A percentile compares a stretch with the other conserved stretches of the same genome.
Evolutionary conservation across 2,888 invertebrate species (phyloP).

Genomic region (Odontocolon sp.): DNA sequence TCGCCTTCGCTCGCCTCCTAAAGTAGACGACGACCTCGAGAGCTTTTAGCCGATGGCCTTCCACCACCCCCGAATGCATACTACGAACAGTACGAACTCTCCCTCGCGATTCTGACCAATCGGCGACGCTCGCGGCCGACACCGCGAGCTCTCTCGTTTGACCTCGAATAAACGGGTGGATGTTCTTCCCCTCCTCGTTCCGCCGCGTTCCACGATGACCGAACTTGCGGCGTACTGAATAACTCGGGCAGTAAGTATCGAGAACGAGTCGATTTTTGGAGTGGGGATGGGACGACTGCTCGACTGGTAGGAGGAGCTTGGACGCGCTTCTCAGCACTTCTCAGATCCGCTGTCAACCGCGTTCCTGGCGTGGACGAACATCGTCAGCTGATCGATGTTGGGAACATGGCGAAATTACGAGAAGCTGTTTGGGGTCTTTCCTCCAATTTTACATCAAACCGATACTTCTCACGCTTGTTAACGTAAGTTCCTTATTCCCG

Average conservation of each 20-base stretch:
- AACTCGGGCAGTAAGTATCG: constrained; percentile 41
- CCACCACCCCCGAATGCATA: neutral
- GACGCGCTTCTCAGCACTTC: neutral
- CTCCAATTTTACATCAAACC: constrained; percentile 78
- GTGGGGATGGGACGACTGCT: neutral
- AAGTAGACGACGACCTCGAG: neutral
- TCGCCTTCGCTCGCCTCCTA: neutral
- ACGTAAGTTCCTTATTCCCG: constrained; percentile 70
- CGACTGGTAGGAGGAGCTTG: neutral
- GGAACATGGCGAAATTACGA: constrained; percentile 76
- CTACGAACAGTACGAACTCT: neutral
- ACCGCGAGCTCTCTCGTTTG: constrained; percentile 12
- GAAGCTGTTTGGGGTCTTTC: constrained; percentile 77
- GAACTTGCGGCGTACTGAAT: constrained; percentile 19
- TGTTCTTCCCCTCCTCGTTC: neutral
- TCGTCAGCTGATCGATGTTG: constrained; percentile 59
- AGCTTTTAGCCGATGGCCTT: neutral
- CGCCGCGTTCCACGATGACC: neutral
- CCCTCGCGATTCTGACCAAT: constrained; percentile 6
- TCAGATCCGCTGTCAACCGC: neutral
- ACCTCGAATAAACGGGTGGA: constrained; percentile 5
- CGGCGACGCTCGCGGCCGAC: neutral
- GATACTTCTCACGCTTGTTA: constrained; percentile 78
- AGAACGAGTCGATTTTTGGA: constrained; percentile 26
- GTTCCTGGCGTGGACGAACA: neutral